phyloP scores from a whole-genome alignment of 2,113 vertebrate genomes.

The Amblyopsis rosae region DNA sequence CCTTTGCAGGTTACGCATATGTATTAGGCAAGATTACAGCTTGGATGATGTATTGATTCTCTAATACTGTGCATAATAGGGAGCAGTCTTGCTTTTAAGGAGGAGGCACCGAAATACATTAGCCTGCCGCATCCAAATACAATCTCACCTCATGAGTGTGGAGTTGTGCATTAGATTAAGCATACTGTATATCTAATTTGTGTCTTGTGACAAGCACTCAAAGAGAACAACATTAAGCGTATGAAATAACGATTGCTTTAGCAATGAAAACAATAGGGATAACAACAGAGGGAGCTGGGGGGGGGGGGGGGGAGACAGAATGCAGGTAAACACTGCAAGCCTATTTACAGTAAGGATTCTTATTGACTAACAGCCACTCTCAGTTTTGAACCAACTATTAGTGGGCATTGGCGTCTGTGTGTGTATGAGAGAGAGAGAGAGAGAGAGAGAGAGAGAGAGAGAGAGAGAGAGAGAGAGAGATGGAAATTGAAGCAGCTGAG shows the following conservation, averaged over 20 bases:
- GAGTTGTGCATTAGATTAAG: neutral
- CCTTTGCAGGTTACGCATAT: no score
- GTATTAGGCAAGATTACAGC: no score
- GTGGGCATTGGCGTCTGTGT: neutral
- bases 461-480: neutral
- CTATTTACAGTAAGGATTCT: constrained; percentile 20
- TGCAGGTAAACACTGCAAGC: neutral
- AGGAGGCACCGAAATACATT: no score
- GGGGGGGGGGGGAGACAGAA: no score
- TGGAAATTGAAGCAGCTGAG: neutral
- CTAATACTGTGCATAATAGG: neutral
- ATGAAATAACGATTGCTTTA: neutral
- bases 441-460: no score
- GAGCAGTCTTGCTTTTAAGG: neutral
- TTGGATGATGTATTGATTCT: neutral
- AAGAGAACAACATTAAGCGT: neutral
- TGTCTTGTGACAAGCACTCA: neutral
- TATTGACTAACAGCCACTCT: constrained; percentile 26
- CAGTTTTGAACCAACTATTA: constrained; percentile 3
- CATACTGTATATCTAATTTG: neutral
- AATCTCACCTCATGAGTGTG: no score
- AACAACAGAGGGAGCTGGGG: no score
- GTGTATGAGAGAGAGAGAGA: neutral
- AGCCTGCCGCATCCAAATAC: no score
- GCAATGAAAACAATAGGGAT: neutral